phyloP scores from a whole-genome alignment of 2,888 invertebrate genomes.

The Cyclophora albipunctata region DNA sequence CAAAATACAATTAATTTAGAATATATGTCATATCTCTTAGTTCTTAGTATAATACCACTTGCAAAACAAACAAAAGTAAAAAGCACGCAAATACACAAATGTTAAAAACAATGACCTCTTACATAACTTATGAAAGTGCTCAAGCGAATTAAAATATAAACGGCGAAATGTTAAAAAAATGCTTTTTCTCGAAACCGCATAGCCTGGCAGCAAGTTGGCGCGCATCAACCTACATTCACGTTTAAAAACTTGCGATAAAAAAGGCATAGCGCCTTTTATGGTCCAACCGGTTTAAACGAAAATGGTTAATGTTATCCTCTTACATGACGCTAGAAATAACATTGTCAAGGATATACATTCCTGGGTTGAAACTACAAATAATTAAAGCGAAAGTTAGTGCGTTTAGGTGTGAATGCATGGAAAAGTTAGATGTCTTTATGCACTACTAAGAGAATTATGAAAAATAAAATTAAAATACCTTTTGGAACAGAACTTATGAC shows the following conservation, averaged over 20 bases:
- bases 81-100: not conserved
- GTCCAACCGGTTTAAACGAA: conserved; percentile 17
- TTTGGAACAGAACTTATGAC: too few relatives aligned
- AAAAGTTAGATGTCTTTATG: too few relatives aligned
- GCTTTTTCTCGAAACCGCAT: conserved; percentile 17
- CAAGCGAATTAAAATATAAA: conserved; percentile 8
- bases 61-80: not conserved
- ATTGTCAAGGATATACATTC: not conserved
- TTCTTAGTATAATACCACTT: not conserved
- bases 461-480: too few relatives aligned
- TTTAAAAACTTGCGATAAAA: conserved; percentile 21
- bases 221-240: conserved; percentile 35
- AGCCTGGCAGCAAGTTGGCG: conserved; percentile 17
- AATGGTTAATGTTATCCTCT: conserved; percentile 10
- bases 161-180: conserved; percentile 9
- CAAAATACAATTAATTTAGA: not conserved
- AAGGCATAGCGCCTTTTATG: conserved; percentile 18
- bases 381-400: too few relatives aligned
- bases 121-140: conserved; percentile 14
- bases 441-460: too few relatives aligned
- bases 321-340: not conserved
- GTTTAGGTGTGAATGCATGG: too few relatives aligned
- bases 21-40: not conserved
- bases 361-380: too few relatives aligned
- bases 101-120: conserved; percentile 1